Evolutionary conservation across 2,113 vertebrate species (phyloP).

Genomic region (Felis chaus): DNA sequence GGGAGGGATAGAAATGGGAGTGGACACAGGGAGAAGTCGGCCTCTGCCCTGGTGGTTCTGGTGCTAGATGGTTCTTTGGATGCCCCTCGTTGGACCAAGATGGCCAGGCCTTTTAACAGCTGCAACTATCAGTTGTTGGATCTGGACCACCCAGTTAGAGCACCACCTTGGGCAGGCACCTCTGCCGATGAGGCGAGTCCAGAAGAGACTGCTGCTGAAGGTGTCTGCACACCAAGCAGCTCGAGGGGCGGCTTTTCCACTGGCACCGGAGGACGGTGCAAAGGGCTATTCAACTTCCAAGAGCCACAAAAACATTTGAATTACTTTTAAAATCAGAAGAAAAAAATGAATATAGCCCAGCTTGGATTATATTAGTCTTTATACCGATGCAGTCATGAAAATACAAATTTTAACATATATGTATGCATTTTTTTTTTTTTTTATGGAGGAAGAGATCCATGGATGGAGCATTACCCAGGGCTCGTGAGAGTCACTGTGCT

Average conservation of each 20-base stretch:
- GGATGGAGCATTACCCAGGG: background rate
- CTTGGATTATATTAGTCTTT: background rate
- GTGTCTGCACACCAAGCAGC: background rate
- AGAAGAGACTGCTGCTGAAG: background rate
- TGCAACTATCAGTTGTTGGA: background rate
- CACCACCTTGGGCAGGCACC: too few species aligned
- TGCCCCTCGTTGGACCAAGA: background rate
- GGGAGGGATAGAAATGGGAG: background rate
- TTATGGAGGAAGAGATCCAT: background rate
- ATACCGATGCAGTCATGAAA: background rate
- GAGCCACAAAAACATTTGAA: background rate
- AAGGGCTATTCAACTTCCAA: too few species aligned
- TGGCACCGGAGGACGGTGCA: fast-evolving
- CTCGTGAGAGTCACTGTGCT: background rate
- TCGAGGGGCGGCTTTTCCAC: background rate
- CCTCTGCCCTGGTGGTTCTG: background rate
- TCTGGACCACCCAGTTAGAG: too few species aligned
- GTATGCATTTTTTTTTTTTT: background rate
- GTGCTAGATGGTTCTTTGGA: background rate
- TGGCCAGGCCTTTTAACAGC: background rate
- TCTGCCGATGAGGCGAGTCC: too few species aligned
- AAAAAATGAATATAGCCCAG: background rate
- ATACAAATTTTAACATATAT: background rate
- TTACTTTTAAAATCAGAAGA: background rate
- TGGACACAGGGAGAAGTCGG: background rate